Conservation (phyloP, 1,140 invertebrate species). For the Papilio glaucus region DNA sequence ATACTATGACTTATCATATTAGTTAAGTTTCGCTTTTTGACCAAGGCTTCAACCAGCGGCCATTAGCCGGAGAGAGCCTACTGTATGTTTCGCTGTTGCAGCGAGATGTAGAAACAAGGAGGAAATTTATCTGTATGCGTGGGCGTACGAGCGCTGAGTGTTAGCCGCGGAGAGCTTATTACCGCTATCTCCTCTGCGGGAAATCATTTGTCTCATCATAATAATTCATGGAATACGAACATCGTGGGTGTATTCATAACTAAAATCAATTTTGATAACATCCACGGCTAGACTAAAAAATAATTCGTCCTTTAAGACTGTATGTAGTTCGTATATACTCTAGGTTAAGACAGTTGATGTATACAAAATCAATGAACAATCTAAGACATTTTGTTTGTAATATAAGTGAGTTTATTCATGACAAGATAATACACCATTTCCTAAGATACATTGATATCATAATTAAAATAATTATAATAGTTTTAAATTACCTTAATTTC, state of each 20-base stretch:
- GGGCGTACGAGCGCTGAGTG: conserved; percentile 51
- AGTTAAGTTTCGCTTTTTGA: not conserved
- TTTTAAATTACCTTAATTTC: not conserved
- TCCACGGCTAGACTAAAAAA: too few relatives aligned
- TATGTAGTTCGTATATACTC: too few relatives aligned
- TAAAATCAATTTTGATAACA: not conserved
- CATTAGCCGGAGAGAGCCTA: conserved; percentile 62
- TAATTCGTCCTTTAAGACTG: too few relatives aligned
- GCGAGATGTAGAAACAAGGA: conserved; percentile 73
- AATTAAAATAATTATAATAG: too few relatives aligned
- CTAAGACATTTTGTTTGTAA: too few relatives aligned
- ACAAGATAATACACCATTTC: too few relatives aligned
- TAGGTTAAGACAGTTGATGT: too few relatives aligned
- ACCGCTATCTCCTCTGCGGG: not conserved
- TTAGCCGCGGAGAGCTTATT: conserved; percentile 15
- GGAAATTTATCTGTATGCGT: conserved; percentile 70
- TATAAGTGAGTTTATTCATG: too few relatives aligned
- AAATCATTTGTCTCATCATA: conserved; percentile 14
- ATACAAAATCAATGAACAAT: too few relatives aligned
- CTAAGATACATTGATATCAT: too few relatives aligned
- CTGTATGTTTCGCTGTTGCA: conserved; percentile 74
- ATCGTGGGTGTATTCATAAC: not conserved
- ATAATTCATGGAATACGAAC: not conserved
- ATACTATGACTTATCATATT: too few relatives aligned
- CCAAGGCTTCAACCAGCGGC: conserved; percentile 43